Evolutionary conservation across 2,113 vertebrate genomes (phyloP).

Genomic region (Hystrix cristata): DNA sequence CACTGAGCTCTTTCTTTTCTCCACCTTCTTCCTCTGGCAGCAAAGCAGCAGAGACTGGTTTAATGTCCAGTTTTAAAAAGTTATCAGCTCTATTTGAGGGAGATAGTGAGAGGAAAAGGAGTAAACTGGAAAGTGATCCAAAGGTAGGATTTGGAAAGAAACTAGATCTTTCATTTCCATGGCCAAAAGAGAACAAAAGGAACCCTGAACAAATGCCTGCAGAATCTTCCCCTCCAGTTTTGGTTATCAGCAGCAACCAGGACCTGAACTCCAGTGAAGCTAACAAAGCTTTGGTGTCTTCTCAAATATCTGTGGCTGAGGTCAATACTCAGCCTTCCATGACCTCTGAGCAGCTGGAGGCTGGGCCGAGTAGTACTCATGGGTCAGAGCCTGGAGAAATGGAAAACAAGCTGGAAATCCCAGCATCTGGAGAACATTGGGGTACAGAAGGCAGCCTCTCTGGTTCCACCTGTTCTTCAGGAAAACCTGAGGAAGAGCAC

Average conservation of each 20-base stretch:
- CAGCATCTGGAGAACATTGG: conserved; percentile 82
- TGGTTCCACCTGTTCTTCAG: conserved; percentile 66
- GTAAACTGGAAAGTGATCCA: conserved; percentile 82
- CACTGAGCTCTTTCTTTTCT: conserved; percentile 94
- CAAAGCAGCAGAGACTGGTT: conserved; percentile 85
- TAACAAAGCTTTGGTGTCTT: conserved; percentile 76
- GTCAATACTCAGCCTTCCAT: conserved; percentile 47
- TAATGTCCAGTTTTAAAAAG: conserved; percentile 93
- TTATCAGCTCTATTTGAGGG: conserved; percentile 94
- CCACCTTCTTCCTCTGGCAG: conserved; percentile 82
- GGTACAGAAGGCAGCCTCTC: background rate
- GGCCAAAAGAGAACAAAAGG: conserved; percentile 89
- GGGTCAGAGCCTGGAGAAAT: conserved; percentile 47
- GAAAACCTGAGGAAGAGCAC: conserved; percentile 82
- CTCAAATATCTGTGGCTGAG: conserved; percentile 66
- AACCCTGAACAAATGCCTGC: conserved; percentile 80
- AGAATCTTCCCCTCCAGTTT: conserved; percentile 86
- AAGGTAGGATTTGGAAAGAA: conserved; percentile 92
- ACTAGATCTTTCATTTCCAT: conserved; percentile 90
- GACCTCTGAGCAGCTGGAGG: conserved; percentile 66
- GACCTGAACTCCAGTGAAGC: conserved; percentile 76
- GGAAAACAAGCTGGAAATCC: conserved; percentile 81
- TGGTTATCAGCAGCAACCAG: conserved; percentile 84
- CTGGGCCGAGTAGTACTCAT: background rate
- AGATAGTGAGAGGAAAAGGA: conserved; percentile 86